Conservation (phyloP, 2,888 invertebrate genomes). For the Lobophora halterata region DNA sequence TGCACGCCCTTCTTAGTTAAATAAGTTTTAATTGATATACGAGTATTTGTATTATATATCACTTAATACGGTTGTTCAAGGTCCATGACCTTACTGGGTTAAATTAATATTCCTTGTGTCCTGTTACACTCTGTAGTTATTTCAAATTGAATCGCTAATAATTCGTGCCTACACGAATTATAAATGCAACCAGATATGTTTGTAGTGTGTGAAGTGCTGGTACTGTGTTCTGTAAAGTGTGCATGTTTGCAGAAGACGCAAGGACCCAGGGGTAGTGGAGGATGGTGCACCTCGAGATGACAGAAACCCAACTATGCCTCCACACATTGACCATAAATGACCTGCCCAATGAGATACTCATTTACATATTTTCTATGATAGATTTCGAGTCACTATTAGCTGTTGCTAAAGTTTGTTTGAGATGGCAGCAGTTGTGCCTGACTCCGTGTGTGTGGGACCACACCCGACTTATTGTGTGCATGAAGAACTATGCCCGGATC, state of each 20-base stretch:
- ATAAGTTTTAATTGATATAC: constrained; percentile 18
- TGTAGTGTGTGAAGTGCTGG: neutral
- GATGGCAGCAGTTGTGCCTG: constrained; percentile 75
- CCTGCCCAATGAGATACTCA: constrained; percentile 76
- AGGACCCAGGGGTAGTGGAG: constrained; percentile 44
- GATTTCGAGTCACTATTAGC: constrained; percentile 74
- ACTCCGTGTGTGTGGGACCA: constrained; percentile 77
- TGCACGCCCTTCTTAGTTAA: constrained; percentile 23
- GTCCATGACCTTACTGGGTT: constrained; percentile 56
- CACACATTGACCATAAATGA: constrained; percentile 69
- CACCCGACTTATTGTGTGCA: constrained; percentile 74
- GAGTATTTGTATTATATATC: constrained; percentile 21
- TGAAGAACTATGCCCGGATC: constrained; percentile 77
- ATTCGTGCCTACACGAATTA: neutral
- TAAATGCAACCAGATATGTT: neutral
- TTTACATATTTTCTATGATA: constrained; percentile 77
- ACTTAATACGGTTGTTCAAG: constrained; percentile 46
- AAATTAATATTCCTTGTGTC: constrained; percentile 44
- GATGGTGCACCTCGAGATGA: constrained; percentile 76
- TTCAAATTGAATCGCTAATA: constrained; percentile 10
- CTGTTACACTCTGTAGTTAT: constrained; percentile 27
- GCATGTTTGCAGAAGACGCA: constrained; percentile 55
- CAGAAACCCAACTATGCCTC: constrained; percentile 53
- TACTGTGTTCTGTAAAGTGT: constrained; percentile 12
- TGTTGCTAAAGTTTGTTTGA: constrained; percentile 70